A percentile compares a stretch with the other conserved stretches of the same genome.
Conservation (phyloP, 2,888 invertebrate species). For the Micropterix aruncella region DNA sequence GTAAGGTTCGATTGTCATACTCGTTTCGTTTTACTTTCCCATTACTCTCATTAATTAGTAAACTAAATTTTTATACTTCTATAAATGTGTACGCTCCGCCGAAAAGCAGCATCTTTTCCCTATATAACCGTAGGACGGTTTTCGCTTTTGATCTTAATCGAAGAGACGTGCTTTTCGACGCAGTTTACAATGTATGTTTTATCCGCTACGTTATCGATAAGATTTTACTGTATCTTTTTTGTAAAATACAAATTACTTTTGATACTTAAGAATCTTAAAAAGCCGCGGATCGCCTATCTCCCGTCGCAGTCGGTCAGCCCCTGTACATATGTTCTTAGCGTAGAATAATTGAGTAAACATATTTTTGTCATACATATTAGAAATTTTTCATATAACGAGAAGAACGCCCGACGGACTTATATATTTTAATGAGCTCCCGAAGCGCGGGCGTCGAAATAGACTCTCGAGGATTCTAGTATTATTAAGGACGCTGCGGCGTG, state of each 20-base stretch:
- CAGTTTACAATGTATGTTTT: not conserved
- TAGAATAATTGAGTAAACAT: conserved; percentile 11
- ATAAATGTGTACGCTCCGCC: too few species aligned
- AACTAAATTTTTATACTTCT: not conserved
- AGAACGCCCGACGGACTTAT: too few species aligned
- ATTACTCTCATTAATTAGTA: not conserved
- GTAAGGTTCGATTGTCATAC: conserved; percentile 12
- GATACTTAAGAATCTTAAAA: not conserved
- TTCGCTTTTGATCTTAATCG: too few species aligned
- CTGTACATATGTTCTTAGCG: conserved; percentile 13
- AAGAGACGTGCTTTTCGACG: too few species aligned
- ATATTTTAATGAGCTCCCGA: too few species aligned
- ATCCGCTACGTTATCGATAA: not conserved
- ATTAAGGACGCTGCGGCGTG: not conserved
- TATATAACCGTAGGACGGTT: too few species aligned
- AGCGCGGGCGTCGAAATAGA: conserved; percentile 23
- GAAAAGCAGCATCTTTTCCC: too few species aligned
- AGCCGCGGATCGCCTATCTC: not conserved
- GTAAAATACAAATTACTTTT: not conserved
- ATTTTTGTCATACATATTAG: conserved; percentile 12
- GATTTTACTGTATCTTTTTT: not conserved
- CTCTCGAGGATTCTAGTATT: not conserved
- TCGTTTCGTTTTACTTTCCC: conserved; percentile 9
- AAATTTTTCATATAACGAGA: conserved; percentile 25
- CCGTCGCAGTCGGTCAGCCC: conserved; percentile 7